Evolutionary conservation across 2,113 vertebrate species (phyloP).

Genomic region (Lanius ludovicianus): DNA sequence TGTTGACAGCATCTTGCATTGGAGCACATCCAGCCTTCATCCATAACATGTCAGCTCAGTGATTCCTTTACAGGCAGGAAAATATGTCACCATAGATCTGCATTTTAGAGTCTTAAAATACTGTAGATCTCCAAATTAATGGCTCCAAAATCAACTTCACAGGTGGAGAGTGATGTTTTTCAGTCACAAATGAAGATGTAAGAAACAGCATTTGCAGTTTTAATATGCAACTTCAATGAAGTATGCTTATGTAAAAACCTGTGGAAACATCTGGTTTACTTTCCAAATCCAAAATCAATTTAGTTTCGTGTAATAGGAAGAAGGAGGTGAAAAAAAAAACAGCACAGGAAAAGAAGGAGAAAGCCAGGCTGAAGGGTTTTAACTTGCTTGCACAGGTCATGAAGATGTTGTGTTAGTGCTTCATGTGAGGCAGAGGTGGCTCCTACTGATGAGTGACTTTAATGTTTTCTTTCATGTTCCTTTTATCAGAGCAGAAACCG

Average conservation of each 20-base stretch:
- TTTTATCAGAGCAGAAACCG: background rate
- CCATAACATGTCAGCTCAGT: background rate
- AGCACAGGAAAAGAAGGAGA: background rate
- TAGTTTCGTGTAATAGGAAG: background rate
- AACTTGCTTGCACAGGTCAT: background rate
- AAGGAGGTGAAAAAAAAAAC: background rate
- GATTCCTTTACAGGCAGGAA: conserved; percentile 18
- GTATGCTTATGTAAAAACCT: conserved; percentile 1
- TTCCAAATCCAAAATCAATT: background rate
- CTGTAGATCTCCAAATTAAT: background rate
- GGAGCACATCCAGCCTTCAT: conserved; percentile 24
- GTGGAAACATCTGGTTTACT: conserved; percentile 35
- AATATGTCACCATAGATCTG: background rate
- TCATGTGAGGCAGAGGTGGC: background rate
- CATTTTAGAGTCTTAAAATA: conserved; percentile 10
- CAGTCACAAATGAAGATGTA: conserved; percentile 6
- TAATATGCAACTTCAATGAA: background rate
- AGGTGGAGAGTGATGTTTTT: background rate
- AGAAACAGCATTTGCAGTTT: background rate
- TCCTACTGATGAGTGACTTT: background rate
- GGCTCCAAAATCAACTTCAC: background rate
- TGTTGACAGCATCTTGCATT: conserved; percentile 36
- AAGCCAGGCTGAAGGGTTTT: background rate
- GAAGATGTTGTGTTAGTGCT: background rate
- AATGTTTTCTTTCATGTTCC: background rate